Conservation (phyloP, 2,113 vertebrate genomes). For the Erythrolamprus reginae region DNA sequence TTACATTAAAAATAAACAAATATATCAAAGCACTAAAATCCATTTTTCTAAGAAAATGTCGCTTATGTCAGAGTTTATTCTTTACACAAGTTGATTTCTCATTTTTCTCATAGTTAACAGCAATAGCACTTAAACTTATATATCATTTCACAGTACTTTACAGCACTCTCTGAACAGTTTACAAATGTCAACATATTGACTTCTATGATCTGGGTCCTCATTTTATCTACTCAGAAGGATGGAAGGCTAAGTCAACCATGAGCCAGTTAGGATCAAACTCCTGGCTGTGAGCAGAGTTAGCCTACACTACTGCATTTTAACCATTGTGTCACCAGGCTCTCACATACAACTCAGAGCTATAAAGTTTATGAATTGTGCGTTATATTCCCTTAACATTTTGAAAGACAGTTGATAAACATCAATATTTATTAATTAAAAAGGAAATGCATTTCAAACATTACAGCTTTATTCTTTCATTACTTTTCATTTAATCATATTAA, state of each 20-base stretch:
- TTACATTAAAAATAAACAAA: not conserved
- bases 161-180: not conserved
- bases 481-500: not conserved
- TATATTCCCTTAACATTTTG: not conserved
- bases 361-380: not conserved
- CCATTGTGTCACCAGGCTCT: not conserved
- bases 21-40: not conserved
- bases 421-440: not conserved
- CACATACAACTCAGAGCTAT: not conserved
- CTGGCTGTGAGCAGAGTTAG: not conserved
- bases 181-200: not conserved
- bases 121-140: not conserved
- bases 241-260: not conserved
- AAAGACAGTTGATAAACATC: not conserved
- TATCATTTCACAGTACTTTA: not conserved
- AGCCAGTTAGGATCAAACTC: not conserved
- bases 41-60: not conserved
- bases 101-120: not conserved
- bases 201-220: not conserved
- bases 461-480: not conserved
- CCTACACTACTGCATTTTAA: not conserved
- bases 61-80: not conserved
- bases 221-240: not conserved
- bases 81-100: not conserved
- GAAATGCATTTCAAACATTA: not conserved